Base-by-base conservation (phyloP, 2,888 invertebrate species). In the Drosophila rubida region DNA sequence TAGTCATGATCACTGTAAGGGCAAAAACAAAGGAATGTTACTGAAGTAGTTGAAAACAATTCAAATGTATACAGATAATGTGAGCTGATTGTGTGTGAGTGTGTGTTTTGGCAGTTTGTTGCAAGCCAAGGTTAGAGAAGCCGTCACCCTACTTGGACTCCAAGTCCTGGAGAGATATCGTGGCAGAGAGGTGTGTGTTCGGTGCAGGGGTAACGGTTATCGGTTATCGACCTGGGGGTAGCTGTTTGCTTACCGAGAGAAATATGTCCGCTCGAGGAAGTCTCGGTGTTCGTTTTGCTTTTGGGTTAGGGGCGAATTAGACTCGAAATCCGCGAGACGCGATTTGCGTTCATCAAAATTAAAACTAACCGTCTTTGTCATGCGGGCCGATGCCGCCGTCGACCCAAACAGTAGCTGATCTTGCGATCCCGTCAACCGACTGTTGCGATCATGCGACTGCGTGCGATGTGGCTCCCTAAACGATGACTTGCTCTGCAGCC, bases 1-100 rank as follows among this genome's bases (percentile, higher is more conserved):
- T 97, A 97, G 93, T 97, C 96, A 94, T 97, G 97, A 94, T 97
- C 97, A 94, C 97, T 97, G 93, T 85, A 94, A 94, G 1, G 25
- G 25, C 1, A n/a, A n/a, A 11, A 6, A 11, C 4, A 0, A 46
- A 41, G 9, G 39, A 44, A 13, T 14, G 2, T 1, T 23, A 13
- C 4, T n/a, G 8, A 0, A 11, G 11, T 1, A 1, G 6, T 14
- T 23, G 16, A 14, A 11, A 19, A 2, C 4, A 19, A 37, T 37
- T 13, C 3, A 30, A 14, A 16, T 4, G 14, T 16, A 6, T 25
- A 58, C 25, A 55, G 9, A 46, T 5, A 44, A 65, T 73, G 77
- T 73, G 77, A 49, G 25, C 39, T 45, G 42, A 32, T 58, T 16
- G 44, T 37, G 27, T 46, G 11, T 14, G 32, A 45, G 27, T 14